Evolutionary conservation across 37 sponge, comb jelly and placozoan species (phyloP), one percentile per base, ranked within the genome.

Genomic region (Geodia barretti): DNA sequence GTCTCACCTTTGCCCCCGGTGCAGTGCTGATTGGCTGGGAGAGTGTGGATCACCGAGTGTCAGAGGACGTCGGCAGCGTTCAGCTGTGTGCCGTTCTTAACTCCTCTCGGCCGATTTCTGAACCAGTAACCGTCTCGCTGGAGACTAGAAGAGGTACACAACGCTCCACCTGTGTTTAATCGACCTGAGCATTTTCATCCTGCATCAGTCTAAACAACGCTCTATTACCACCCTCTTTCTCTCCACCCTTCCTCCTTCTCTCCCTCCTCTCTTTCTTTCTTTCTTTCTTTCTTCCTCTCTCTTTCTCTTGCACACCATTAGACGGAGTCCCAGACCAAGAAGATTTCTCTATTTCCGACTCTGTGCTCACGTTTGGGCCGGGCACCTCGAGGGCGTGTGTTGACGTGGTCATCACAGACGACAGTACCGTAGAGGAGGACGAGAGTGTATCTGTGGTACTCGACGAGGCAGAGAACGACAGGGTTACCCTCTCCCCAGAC

Each of bases 141-240:
- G 80, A 70, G 20, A 68, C 47, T 58, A 70, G 70, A n/a, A 25
- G 35, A 69, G 69, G 80, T 79, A 58, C 20, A 58, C 26, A n/a
- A 23, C 3, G 20, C 64, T 62, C 64, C 8, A 9, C 64, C 8
- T 5, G 24, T 28, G 26, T 5, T 5, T 28, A n/a, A 3, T 2
- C 64, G 3, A n/a, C 26, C 64, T 28, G 26, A 28, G 26, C 64
- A 3, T 28, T 62, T 28, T 28, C 64, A 28, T 28, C n/a, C n/a
- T n/a, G n/a, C n/a, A n/a, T n/a, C n/a, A n/a, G n/a, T n/a, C n/a
- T n/a, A n/a, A n/a, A n/a, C n/a, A n/a, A n/a, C n/a, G n/a, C n/a
- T n/a, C n/a, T n/a, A n/a, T n/a, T n/a, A n/a, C n/a, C n/a, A n/a
- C n/a, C 64, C 8, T 62, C 64, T 28, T 5, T 5, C 64, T 28